Evolutionary conservation across 1,140 invertebrate genomes (phyloP).

Genomic region (Chrysomallon squamiferum): DNA sequence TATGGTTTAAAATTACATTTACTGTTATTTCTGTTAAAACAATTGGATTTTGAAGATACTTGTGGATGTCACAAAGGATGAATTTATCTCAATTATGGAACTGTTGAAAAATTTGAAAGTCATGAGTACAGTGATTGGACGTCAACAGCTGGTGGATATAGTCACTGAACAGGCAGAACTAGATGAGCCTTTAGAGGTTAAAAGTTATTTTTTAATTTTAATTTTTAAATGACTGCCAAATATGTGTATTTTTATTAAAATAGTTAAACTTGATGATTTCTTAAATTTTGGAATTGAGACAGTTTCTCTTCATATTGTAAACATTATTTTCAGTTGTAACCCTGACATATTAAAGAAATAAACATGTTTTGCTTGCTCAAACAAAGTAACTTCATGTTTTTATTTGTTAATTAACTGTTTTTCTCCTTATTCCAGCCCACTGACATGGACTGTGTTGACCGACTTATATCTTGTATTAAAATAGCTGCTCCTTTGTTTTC

Average conservation of each 20-base stretch:
- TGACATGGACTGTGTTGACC: constrained; percentile 79
- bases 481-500: constrained; percentile 86
- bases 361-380: too few relatives aligned
- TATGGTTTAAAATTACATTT: too few relatives aligned
- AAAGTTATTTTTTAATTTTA: too few relatives aligned
- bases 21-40: background rate
- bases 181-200: constrained; percentile 75
- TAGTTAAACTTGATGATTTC: background rate
- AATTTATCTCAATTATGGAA: constrained; percentile 89
- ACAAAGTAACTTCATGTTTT: too few relatives aligned
- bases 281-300: background rate
- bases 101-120: constrained; percentile 81
- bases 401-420: too few relatives aligned
- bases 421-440: constrained; percentile 62
- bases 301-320: too few relatives aligned
- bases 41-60: constrained; percentile 65
- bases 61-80: constrained; percentile 84
- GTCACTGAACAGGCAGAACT: constrained; percentile 83
- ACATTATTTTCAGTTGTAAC: background rate
- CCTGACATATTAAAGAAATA: too few relatives aligned
- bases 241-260: background rate
- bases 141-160: constrained; percentile 85
- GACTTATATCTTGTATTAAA: constrained; percentile 83
- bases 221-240: background rate
- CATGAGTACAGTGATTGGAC: constrained; percentile 80